Evolutionary conservation across 2,888 invertebrate species (phyloP).

Genomic region (Venustoraphidia nigricollis): DNA sequence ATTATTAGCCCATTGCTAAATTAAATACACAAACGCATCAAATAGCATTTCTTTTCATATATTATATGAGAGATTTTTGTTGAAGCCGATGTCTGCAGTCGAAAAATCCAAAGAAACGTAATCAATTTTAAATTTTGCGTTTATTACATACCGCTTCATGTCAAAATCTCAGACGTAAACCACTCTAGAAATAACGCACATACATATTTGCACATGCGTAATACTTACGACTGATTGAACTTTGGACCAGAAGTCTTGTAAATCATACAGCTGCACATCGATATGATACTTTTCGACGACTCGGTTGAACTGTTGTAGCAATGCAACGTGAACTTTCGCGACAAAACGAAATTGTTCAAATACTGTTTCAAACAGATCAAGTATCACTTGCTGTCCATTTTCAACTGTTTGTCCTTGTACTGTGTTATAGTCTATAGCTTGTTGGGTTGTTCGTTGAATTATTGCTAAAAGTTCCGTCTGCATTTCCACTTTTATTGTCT

Average conservation of each 20-base stretch:
- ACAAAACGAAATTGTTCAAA: conserved; percentile 74
- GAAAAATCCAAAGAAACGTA: no score
- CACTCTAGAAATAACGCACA: conserved; percentile 3
- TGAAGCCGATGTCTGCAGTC: no score
- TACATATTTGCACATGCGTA: neutral
- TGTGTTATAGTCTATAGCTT: conserved; percentile 45
- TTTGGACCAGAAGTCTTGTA: conserved; percentile 76
- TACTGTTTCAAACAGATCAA: conserved; percentile 54
- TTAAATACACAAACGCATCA: no score
- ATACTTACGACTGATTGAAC: conserved; percentile 71
- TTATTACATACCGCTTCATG: neutral
- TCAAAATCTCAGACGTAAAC: neutral
- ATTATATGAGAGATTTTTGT: no score
- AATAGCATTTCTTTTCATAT: no score
- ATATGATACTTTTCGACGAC: conserved; percentile 41
- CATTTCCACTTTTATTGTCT: conserved; percentile 70
- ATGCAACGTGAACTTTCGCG: conserved; percentile 55
- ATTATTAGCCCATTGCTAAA: no score
- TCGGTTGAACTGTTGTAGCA: conserved; percentile 47
- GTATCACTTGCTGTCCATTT: conserved; percentile 23
- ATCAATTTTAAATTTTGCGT: no score
- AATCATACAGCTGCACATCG: conserved; percentile 44
- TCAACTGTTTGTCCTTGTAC: conserved; percentile 21
- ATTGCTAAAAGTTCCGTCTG: conserved; percentile 68
- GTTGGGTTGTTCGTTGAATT: conserved; percentile 63